Evolutionary conservation across 1,140 invertebrate species (phyloP), one percentile per base, ranked within the genome.

Genomic region (Atopsyche davidsoni): DNA sequence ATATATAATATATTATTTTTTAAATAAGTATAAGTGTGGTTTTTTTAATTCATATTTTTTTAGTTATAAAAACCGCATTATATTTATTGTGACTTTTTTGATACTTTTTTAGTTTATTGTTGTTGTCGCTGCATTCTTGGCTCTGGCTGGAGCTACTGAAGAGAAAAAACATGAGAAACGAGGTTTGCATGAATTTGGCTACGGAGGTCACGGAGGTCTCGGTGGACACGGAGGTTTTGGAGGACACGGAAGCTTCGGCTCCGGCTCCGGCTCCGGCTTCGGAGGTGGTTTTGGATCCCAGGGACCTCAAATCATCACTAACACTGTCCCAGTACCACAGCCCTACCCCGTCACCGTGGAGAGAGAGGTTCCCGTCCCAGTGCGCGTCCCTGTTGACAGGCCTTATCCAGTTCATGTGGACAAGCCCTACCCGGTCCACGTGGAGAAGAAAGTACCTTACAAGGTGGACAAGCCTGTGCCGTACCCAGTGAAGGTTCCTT

Each of bases 401-500:
- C 66, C 64, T 11, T 66, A 64, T 53, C 60, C 66, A 9, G 66
- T 67, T 16, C 44, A 59, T 40, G 62, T 67, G 13, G 32, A 57
- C 14, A 59, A 59, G 41, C 58, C 59, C 11, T 60, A 60, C 45
- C 60, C 62, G 24, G 57, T 64, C 13, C 43, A 51, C 16, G 53
- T 62, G 34, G 58, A 54, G 25, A 59, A 59, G 41, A 18, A 31
- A 1, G 70, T 72, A 1, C 55, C 50, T 11, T 53, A 53, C 35
- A 57, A 50, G 34, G 55, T 57, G 2, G 41, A 57, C 28, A 53
- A 38, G 40, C 62, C 70, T 13, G 59, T 72, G 1, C 70, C 72
- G 2, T 66, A 70, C 11, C 64, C 68, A 18, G 68, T 70, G 52
- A 77, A 73, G 55, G 76, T 79, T 25, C 77, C 77, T 19, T 77